A percentile compares a stretch with the other conserved stretches of the same genome.
phyloP scores from a whole-genome alignment of 2,888 invertebrate species.

The Euplexia lucipara region DNA sequence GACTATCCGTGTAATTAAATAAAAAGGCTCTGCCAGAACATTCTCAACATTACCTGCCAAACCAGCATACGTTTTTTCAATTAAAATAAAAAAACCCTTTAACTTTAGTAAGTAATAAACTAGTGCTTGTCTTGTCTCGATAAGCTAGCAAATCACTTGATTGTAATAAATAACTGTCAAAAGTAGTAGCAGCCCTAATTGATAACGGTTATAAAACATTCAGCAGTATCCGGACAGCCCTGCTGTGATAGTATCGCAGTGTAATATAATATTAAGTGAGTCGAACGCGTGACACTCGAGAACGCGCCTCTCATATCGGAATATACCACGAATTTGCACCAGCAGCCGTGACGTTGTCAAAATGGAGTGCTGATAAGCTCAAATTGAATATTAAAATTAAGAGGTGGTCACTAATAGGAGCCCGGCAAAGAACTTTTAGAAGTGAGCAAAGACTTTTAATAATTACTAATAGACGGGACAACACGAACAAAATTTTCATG shows the following conservation, averaged over 20 bases:
- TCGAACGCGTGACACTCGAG: constrained; percentile 41
- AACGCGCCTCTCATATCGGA: constrained; percentile 36
- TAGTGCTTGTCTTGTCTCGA: too few relatives aligned
- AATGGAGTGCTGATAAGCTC: constrained; percentile 30
- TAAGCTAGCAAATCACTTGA: too few relatives aligned
- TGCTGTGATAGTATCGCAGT: constrained; percentile 34
- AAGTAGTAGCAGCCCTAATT: constrained; percentile 39
- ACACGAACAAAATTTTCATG: too few relatives aligned
- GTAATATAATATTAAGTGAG: constrained; percentile 49
- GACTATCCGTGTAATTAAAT: too few relatives aligned
- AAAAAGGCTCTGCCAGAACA: too few relatives aligned
- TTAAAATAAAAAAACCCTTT: too few relatives aligned
- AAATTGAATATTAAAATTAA: constrained; percentile 4
- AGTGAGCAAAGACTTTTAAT: too few relatives aligned
- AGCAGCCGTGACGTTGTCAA: background rate
- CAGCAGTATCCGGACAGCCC: constrained; percentile 33
- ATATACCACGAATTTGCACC: constrained; percentile 45
- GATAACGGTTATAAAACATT: constrained; percentile 33
- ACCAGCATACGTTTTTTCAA: too few relatives aligned
- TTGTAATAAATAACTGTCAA: background rate
- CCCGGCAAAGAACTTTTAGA: background rate
- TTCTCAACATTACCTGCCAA: too few relatives aligned
- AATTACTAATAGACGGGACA: too few relatives aligned
- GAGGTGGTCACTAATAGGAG: background rate
- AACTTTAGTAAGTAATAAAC: too few relatives aligned